These are phyloP conservation scores for Chaetodon trifasciatus DNA, from an alignment of 2,797 vertebrate genomes.

Conservation along the genomic window DNA sequence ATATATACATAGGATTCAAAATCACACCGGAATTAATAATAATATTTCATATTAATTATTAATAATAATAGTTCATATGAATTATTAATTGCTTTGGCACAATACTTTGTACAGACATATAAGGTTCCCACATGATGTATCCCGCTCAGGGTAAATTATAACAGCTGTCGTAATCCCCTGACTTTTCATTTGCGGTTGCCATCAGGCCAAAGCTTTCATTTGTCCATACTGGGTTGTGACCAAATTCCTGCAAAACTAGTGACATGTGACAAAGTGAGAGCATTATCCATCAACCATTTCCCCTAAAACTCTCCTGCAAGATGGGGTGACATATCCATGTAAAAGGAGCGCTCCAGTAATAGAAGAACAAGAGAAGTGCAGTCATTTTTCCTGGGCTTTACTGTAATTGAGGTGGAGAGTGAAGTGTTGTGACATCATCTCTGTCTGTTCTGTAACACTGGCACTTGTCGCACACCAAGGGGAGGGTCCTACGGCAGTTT, in stretches of 20 bases:
- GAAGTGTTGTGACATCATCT: constrained; percentile 50
- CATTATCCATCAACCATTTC: neutral
- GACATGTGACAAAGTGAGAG: too few relatives aligned
- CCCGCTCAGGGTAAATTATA: neutral
- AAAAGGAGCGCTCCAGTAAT: neutral
- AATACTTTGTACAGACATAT: neutral
- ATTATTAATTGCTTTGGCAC: too few relatives aligned
- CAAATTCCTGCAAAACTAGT: too few relatives aligned
- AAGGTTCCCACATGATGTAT: neutral
- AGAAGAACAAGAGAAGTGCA: constrained; percentile 4
- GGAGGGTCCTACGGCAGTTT: constrained; percentile 21
- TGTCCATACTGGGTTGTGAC: too few relatives aligned
- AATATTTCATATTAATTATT: too few relatives aligned
- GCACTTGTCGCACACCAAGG: constrained; percentile 14
- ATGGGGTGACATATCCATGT: constrained; percentile 5
- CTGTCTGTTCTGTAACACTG: constrained; percentile 31
- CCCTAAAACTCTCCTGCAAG: neutral
- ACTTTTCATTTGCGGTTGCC: neutral
- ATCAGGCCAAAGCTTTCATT: neutral
- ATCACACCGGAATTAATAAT: too few relatives aligned
- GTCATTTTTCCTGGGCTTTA: constrained; percentile 13
- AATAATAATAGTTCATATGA: too few relatives aligned
- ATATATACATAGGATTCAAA: too few relatives aligned
- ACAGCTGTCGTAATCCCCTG: neutral
- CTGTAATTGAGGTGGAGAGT: constrained; percentile 47